These are phyloP conservation scores for Triplophysa dalaica DNA, from an alignment of 2,113 vertebrate species.

Conservation along the genomic window DNA sequence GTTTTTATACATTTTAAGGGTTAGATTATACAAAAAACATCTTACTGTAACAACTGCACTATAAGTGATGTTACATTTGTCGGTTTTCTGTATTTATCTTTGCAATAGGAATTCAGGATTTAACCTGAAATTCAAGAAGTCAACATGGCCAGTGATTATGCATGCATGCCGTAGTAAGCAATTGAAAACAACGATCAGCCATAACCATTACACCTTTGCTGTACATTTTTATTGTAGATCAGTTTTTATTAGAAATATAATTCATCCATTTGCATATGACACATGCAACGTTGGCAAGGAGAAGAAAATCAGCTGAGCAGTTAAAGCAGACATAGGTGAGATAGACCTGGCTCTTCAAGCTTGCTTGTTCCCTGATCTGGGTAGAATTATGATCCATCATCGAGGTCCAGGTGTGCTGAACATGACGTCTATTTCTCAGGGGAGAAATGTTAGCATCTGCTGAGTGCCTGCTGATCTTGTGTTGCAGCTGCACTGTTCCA, in stretches of 20 bases:
- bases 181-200: background rate
- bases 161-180: background rate
- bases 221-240: background rate
- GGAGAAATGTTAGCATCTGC: conserved; percentile 75
- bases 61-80: background rate
- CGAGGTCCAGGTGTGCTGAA: conserved; percentile 76
- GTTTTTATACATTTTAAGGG: too few relatives aligned
- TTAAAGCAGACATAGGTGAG: background rate
- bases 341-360: conserved; percentile 15
- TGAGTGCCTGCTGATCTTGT: conserved; percentile 54
- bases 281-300: background rate
- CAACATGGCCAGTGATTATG: background rate
- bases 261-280: background rate
- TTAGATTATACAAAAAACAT: too few relatives aligned
- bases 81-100: background rate
- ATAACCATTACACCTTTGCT: background rate
- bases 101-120: background rate
- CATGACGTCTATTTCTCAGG: conserved; percentile 68
- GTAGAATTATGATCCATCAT: conserved; percentile 50
- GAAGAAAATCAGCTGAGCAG: background rate
- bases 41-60: too few relatives aligned
- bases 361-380: conserved; percentile 49
- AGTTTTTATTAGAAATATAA: background rate
- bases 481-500: conserved; percentile 33
- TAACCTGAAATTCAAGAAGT: background rate